Base-by-base conservation (phyloP, 2,888 invertebrate species). In the Hanleya hanleyi region DNA sequence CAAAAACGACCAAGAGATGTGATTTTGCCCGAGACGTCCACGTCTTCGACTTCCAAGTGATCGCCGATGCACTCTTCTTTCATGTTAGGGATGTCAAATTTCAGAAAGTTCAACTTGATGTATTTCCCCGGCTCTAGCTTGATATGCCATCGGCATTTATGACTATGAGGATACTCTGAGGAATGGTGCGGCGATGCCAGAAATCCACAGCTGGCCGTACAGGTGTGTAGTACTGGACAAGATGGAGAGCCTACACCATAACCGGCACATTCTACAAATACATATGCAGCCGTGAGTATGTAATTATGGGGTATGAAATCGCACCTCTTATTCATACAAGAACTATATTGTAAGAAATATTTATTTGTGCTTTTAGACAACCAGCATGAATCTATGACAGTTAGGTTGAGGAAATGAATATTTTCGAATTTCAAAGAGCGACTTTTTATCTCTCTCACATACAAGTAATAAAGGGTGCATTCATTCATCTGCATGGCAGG, bases 81-180 rank as follows among this genome's bases (percentile, higher is more conserved):
- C 1, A 38, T 35, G 37, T 74, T 62, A 15, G 37, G 47, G 9
- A 87, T 78, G 57, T 86, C 86, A 61, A 87, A 85, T 72, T 85
- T 83, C 51, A 83, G 77, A 62, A 86, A 77, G 7, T 81, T 83
- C 6, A 87, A 69, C 36, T 80, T 82, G 47, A 87, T 80, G 67
- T 86, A 87, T 64, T 82, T 79, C 15, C 79, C 76, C 9, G 73
- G 76, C 18, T 79, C 73, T 7, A 85, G 85, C 49, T 74, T 67
- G 33, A 87, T 85, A 29, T 80, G 73, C 87, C 86, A 87, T 32
- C 81, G 73, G 64, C 85, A 86, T 22, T 84, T 69, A 74, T 84
- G 82, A 51, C 83, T 81, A 62, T 80, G 82, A 35, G 70, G 75
- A 69, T 86, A 86, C 49, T 80, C 76, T 26, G 82, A 57, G 1